Evolutionary conservation across 2,113 vertebrate genomes (phyloP).

Genomic region (Scartelaos histophorus): DNA sequence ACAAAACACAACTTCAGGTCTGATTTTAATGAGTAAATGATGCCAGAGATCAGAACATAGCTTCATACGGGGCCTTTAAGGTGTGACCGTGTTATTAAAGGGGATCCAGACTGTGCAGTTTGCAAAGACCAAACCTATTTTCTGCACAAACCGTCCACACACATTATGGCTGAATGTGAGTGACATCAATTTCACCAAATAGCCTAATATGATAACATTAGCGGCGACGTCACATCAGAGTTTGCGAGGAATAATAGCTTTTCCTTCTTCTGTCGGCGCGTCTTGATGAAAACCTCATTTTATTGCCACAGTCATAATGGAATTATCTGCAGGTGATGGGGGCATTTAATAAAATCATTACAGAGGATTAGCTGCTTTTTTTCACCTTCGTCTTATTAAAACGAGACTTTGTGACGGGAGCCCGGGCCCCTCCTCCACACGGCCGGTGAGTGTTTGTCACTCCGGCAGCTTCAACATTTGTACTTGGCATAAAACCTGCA

Average conservation of each 20-base stretch:
- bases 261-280: slow-evolving; percentile 67
- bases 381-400: slow-evolving; percentile 65
- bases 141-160: slow-evolving; percentile 19
- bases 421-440: slow-evolving; percentile 18
- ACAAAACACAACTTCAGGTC: too few species aligned
- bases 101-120: background rate
- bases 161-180: slow-evolving; percentile 42
- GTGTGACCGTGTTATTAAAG: background rate
- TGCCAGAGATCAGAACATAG: too few species aligned
- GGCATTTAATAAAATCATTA: slow-evolving; percentile 80
- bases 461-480: slow-evolving; percentile 70
- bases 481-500: slow-evolving; percentile 74
- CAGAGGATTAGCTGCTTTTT: slow-evolving; percentile 75
- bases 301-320: slow-evolving; percentile 80
- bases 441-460: too few species aligned
- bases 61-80: background rate
- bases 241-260: slow-evolving; percentile 76
- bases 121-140: background rate
- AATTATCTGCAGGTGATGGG: slow-evolving; percentile 81
- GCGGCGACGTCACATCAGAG: slow-evolving; percentile 67
- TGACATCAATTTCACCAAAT: slow-evolving; percentile 64
- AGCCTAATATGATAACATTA: slow-evolving; percentile 62
- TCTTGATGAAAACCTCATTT: slow-evolving; percentile 80
- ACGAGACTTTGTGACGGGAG: slow-evolving; percentile 60
- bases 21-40: too few species aligned